These are phyloP conservation scores for Indicator indicator DNA, from an alignment of 2,113 vertebrate species.

Conservation along the genomic window DNA sequence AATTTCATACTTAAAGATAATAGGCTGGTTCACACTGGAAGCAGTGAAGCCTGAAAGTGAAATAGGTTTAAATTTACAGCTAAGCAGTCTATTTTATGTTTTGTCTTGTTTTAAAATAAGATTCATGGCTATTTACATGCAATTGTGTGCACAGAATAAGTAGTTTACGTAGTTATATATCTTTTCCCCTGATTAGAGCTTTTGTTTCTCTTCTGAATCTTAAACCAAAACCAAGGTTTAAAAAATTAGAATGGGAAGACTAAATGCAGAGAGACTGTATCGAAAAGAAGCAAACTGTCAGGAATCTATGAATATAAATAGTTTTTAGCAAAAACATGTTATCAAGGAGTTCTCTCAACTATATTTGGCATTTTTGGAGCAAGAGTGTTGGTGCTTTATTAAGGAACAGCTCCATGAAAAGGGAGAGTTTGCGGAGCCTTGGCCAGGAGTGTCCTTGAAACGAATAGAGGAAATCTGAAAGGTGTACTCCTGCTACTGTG, in stretches of 20 bases:
- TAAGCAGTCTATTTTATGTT: constrained; percentile 54
- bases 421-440: constrained; percentile 44
- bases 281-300: constrained; percentile 76
- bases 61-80: constrained; percentile 74
- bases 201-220: constrained; percentile 29
- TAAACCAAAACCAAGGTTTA: constrained; percentile 37
- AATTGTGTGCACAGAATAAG: constrained; percentile 51
- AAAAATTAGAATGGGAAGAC: constrained; percentile 10
- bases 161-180: constrained; percentile 20
- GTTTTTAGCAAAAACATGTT: constrained; percentile 76
- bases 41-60: constrained; percentile 58
- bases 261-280: constrained; percentile 61
- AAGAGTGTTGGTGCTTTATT: constrained; percentile 73
- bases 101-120: constrained; percentile 66
- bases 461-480: constrained; percentile 18
- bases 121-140: constrained; percentile 70
- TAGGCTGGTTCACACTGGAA: constrained; percentile 65
- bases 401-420: constrained; percentile 50
- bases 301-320: constrained; percentile 79
- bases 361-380: constrained; percentile 79
- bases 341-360: constrained; percentile 77
- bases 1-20: constrained; percentile 68
- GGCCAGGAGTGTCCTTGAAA: constrained; percentile 63
- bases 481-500: not conserved
- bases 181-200: constrained; percentile 25